Percentiles rank a stretch among this genome's conserved stretches.
Evolutionary conservation across 2,113 vertebrate species (phyloP).

Genomic region (Cavia aperea): DNA sequence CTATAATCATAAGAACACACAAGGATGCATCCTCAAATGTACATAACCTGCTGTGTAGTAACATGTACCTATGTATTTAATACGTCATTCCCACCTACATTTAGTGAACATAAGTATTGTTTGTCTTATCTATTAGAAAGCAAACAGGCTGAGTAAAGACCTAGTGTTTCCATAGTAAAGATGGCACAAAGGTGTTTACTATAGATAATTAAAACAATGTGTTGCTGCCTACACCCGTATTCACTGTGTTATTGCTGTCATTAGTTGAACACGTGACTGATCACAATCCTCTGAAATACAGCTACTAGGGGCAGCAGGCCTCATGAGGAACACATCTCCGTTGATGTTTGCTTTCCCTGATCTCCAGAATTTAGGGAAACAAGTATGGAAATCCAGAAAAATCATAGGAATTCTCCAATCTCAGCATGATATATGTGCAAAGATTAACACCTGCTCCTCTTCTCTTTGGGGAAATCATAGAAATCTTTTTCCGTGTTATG

Average conservation of each 20-base stretch:
- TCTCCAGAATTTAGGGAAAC: neutral
- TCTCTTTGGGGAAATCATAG: conserved; percentile 57
- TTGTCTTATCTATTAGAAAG: neutral
- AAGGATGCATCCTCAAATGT: neutral
- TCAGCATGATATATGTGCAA: neutral
- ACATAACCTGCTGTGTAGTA: neutral
- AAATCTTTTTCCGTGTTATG: neutral
- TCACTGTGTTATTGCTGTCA: neutral
- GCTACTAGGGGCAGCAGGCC: neutral
- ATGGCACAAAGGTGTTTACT: neutral
- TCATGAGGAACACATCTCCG: neutral
- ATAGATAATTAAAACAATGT: neutral
- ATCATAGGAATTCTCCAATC: neutral
- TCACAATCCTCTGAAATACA: conserved; percentile 36
- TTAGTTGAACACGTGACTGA: neutral
- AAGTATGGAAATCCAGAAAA: neutral
- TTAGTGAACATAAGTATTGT: neutral
- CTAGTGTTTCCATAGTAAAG: neutral
- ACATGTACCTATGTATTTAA: neutral
- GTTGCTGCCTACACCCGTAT: neutral
- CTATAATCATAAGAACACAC: neutral
- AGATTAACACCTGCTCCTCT: conserved; percentile 26
- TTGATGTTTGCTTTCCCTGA: conserved; percentile 14
- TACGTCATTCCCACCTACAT: neutral
- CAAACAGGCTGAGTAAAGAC: neutral